Base-by-base conservation (phyloP, 2,113 vertebrate species). In the Passer montanus region DNA sequence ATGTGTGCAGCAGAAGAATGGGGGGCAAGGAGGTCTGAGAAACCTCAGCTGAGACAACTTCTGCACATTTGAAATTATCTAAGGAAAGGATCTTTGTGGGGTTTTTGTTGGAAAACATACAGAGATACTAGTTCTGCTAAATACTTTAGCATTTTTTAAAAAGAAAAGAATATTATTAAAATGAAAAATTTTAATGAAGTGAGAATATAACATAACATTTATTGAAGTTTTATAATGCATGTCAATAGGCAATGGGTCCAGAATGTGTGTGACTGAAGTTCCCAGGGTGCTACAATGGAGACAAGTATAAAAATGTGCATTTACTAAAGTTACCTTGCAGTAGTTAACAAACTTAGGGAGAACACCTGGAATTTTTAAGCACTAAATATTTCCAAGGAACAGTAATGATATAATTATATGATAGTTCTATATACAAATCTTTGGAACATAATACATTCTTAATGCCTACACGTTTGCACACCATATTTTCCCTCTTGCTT, bases 171-270 rank as follows among this genome's bases (percentile, higher is more conserved):
- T 74, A 94, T 79, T 43, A 74, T 53, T 59, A 69, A 94, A 96
- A 56, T 56, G 17, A 83, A 97, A 95, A 67, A 41, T 43, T 90
- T 87, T 88, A 91, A 95, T 96, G 94, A 89, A 89, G 89, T 97
- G 95, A 90, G 72, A 96, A 85, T 52, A 53, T 80, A 96, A 93
- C 47, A 95, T 80, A 95, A 95, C 85, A 94, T 83, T 81, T 82
- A 53, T 87, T 91, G 53, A 92, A 87, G 73, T 95, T 96, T 91
- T 90, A 84, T 96, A 93, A 96, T 82, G 88, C 75, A 84, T 90
- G 73, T 89, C 92, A 96, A 91, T 85, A 94, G 92, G 92, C 78
- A 96, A 28, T 66, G 58, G 88, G 55, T 84, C 72, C 91, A 87
- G 95, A 91, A 94, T 97, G 68, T 56, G 70, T 58, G 59, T n/a